Evolutionary conservation across 2,797 vertebrate genomes (phyloP), one percentile per base, ranked within the genome.

Genomic region (Chelmon rostratus): DNA sequence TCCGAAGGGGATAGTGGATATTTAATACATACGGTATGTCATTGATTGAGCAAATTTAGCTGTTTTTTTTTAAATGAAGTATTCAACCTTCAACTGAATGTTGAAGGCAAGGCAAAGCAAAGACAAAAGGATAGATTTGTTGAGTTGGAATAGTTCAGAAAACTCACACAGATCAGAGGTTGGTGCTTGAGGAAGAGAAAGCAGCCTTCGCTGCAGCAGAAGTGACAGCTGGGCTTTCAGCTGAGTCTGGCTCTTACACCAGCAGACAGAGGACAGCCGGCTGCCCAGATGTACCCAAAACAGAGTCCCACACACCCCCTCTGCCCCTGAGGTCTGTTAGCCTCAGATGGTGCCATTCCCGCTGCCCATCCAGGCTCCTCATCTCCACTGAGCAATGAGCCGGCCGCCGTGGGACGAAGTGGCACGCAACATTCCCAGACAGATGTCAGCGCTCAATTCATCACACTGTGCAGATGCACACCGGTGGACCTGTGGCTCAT

Each of bases 221-320:
- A 42, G 76, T 58, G 86, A 87, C 91, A 93, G 90, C 90, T 89
- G 88, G 83, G 88, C 82, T 81, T 87, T 88, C 65, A 84, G 89
- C 90, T 84, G 87, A 90, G 81, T 81, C 75, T 78, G 82, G 86
- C 88, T 77, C 65, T 82, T 52, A 12, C 58, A 76, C 35, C 69
- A 70, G 67, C 74, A 76, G 58, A 83, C 12, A 57, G 77, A 79
- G 83, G 73, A 84, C 88, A 88, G 90, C 89, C 78, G 71, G 85
- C 85, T 82, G 74, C 79, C 87, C 86, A 90, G 86, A 89, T 89
- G 90, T 80, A 69, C 74, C 79, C 81, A 19, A 50, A 83, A 84
- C 69, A 78, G 57, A 69, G 61, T 89, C 84, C 85, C 83, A 44
- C 56, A 65, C 23, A 23, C 57, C 83, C 86, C 68, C 63, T 54